A percentile compares a stretch with the other conserved stretches of the same genome.
Evolutionary conservation across 37 sponge, comb jelly and placozoan species (phyloP).

Genomic region (Halichondria panicea): DNA sequence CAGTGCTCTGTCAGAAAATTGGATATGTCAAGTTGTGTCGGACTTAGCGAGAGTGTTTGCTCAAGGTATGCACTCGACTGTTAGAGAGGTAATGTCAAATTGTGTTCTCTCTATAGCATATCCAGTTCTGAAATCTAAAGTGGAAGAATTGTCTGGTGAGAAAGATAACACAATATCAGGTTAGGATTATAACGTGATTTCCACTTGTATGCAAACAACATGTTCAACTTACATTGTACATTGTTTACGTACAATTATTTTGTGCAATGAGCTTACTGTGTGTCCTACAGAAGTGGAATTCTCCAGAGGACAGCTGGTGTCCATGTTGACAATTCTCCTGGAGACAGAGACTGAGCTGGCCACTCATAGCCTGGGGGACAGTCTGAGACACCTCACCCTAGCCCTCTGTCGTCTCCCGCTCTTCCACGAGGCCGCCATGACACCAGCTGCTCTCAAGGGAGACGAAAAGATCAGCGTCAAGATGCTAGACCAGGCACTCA

Average conservation of each 20-base stretch:
- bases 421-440: conserved; percentile 15
- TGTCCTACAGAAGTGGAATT: neutral
- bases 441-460: conserved; percentile 34
- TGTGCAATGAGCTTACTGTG: too few relatives aligned
- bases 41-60: neutral
- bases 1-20: conserved; percentile 5
- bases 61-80: conserved; percentile 10
- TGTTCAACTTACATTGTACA: neutral
- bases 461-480: conserved; percentile 14
- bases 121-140: neutral
- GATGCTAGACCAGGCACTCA: conserved; percentile 47
- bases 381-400: conserved; percentile 16
- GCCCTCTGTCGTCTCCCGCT: conserved; percentile 40
- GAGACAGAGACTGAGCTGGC: neutral
- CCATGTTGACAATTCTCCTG: conserved; percentile 1
- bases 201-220: neutral
- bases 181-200: neutral
- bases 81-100: too few relatives aligned
- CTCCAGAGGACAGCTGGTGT: neutral
- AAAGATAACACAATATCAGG: neutral
- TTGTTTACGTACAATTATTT: too few relatives aligned
- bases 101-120: neutral
- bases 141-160: neutral
- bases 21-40: conserved; percentile 6
- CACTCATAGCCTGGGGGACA: conserved; percentile 1